Conservation (phyloP, 2,113 vertebrate genomes). For the Syrrhaptes paradoxus region DNA sequence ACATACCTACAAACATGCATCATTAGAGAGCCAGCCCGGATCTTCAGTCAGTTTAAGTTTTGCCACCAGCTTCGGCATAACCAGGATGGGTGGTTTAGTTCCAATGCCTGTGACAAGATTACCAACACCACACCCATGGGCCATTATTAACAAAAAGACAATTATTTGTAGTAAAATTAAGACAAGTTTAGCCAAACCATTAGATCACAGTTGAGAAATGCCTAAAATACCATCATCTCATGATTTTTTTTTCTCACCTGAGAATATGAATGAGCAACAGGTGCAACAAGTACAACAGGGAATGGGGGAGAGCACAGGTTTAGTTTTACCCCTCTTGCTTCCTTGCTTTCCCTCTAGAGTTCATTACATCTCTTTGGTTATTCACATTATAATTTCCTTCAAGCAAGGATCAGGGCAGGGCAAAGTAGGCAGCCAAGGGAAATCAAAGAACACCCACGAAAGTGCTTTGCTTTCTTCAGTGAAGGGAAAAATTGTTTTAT, state of each 20-base stretch:
- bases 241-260: neutral
- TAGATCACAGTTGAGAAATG: neutral
- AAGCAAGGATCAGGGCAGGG: neutral
- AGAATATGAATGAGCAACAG: neutral
- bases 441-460: neutral
- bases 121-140: neutral
- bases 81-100: neutral
- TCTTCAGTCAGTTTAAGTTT: neutral
- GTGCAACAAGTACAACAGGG: neutral
- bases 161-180: neutral
- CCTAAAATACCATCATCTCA: neutral
- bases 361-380: neutral
- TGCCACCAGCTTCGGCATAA: neutral
- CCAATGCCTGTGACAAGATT: neutral
- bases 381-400: neutral
- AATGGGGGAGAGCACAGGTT: neutral
- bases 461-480: neutral
- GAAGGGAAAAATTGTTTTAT: neutral
- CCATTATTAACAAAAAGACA: neutral
- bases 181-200: neutral
- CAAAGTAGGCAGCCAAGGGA: neutral
- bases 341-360: neutral
- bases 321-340: neutral
- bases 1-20: rapidly evolving
- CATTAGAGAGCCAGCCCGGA: neutral